These are phyloP conservation scores for Rhinichthys klamathensis DNA, from an alignment of 2,113 vertebrate genomes.

Conservation along the genomic window DNA sequence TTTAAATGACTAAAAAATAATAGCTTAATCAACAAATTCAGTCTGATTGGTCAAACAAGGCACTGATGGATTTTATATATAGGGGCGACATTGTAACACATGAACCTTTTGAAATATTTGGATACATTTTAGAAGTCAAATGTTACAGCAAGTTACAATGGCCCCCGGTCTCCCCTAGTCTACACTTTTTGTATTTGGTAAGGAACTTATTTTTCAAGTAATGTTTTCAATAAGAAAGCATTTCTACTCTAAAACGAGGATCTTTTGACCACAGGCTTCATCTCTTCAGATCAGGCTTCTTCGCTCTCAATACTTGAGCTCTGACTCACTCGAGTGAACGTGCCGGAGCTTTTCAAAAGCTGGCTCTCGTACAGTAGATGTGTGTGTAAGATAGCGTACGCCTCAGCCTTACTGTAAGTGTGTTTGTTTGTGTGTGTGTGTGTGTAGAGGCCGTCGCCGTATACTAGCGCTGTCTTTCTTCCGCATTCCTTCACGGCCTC, in stretches of 20 bases:
- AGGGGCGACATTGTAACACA: not conserved
- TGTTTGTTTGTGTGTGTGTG: not conserved
- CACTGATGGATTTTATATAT: not conserved
- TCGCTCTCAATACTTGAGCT: not conserved
- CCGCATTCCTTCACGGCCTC: constrained; percentile 60
- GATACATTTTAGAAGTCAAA: too few species aligned
- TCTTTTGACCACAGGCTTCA: not conserved
- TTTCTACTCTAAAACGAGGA: not conserved
- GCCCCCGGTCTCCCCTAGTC: too few species aligned
- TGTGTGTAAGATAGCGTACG: constrained; percentile 8
- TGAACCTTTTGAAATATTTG: too few species aligned
- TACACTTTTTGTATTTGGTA: not conserved
- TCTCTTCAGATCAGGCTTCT: not conserved
- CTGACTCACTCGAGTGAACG: not conserved
- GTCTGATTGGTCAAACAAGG: not conserved
- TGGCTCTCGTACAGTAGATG: not conserved
- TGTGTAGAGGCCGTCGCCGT: not conserved
- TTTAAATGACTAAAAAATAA: not conserved
- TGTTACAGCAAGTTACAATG: too few species aligned
- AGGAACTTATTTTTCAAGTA: not conserved
- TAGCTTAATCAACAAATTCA: not conserved
- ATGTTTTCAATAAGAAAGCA: not conserved
- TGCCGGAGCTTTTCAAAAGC: not conserved
- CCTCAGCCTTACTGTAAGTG: constrained; percentile 2
- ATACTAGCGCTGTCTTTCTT: constrained; percentile 46